phyloP scores from a whole-genome alignment of 2,797 vertebrate genomes.

The Dipus sagitta region DNA sequence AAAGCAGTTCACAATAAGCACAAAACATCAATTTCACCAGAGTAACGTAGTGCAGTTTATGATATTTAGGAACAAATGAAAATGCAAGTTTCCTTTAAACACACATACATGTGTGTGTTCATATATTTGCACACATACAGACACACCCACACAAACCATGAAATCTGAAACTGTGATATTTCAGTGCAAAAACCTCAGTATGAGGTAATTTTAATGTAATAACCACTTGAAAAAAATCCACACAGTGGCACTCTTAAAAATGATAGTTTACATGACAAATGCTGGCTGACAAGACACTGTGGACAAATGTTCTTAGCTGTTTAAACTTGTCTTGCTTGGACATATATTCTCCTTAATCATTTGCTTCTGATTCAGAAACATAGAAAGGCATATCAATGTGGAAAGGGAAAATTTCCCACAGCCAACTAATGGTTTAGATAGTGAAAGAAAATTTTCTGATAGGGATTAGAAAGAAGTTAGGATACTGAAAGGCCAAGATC shows the following conservation, averaged over 20 bases:
- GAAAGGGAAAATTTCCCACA: conserved; percentile 79
- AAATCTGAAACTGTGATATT: conserved; percentile 85
- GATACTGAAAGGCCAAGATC: conserved; percentile 61
- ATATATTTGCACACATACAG: conserved; percentile 68
- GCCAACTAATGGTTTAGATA: conserved; percentile 76
- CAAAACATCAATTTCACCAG: conserved; percentile 81
- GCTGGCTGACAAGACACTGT: conserved; percentile 76
- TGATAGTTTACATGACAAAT: conserved; percentile 83
- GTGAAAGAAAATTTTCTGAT: conserved; percentile 74
- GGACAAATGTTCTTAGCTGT: conserved; percentile 69
- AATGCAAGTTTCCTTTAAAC: conserved; percentile 86
- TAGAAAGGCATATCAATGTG: conserved; percentile 79
- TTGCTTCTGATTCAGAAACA: conserved; percentile 84
- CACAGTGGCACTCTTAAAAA: conserved; percentile 84
- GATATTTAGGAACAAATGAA: conserved; percentile 82
- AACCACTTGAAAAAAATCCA: conserved; percentile 84
- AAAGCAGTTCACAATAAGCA: conserved; percentile 79
- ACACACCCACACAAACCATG: conserved; percentile 77
- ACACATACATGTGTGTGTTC: conserved; percentile 7
- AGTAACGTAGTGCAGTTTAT: conserved; percentile 80
- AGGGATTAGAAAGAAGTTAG: conserved; percentile 69
- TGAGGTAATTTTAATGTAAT: conserved; percentile 86
- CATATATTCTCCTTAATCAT: conserved; percentile 69
- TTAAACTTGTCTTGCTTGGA: conserved; percentile 80
- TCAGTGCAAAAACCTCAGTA: conserved; percentile 91